Percentiles rank a stretch among this genome's conserved stretches.
Evolutionary conservation across 2,797 vertebrate species (phyloP).

Genomic region (Tapirus indicus): DNA sequence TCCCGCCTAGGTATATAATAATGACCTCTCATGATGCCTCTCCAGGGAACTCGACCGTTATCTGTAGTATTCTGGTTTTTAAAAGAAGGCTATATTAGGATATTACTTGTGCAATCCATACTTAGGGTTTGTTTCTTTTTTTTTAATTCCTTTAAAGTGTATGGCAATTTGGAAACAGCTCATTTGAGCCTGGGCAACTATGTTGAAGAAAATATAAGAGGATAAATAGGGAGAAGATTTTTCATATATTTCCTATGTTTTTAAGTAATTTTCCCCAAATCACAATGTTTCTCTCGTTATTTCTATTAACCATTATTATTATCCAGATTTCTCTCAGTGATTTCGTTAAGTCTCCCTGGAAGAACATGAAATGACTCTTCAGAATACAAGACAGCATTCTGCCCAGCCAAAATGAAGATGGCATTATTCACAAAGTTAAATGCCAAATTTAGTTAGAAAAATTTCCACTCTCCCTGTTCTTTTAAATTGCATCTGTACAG

Average conservation of each 20-base stretch:
- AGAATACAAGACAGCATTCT: neutral
- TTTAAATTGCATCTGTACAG: neutral
- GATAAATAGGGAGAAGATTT: neutral
- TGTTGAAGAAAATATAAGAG: neutral
- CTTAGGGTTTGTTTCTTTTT: neutral
- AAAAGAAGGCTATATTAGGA: neutral
- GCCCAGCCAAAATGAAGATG: conserved; percentile 1
- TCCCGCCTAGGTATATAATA: neutral
- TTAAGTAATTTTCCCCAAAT: conserved; percentile 13
- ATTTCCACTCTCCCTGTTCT: neutral
- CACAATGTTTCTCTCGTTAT: neutral
- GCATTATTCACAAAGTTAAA: conserved; percentile 36
- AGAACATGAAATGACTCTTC: neutral
- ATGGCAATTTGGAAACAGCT: neutral
- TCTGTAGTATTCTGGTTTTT: neutral
- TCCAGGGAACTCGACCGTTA: neutral
- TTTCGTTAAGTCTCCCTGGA: neutral
- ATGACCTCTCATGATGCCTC: neutral
- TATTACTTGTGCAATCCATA: neutral
- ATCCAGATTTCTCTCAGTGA: neutral
- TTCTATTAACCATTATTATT: neutral
- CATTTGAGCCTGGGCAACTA: neutral
- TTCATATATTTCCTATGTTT: neutral
- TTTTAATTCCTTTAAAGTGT: neutral
- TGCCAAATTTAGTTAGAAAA: neutral